Percentiles rank a stretch among this genome's conserved stretches.
Conservation (phyloP, 2,797 vertebrate genomes). For the Podarcis lilfordi region DNA sequence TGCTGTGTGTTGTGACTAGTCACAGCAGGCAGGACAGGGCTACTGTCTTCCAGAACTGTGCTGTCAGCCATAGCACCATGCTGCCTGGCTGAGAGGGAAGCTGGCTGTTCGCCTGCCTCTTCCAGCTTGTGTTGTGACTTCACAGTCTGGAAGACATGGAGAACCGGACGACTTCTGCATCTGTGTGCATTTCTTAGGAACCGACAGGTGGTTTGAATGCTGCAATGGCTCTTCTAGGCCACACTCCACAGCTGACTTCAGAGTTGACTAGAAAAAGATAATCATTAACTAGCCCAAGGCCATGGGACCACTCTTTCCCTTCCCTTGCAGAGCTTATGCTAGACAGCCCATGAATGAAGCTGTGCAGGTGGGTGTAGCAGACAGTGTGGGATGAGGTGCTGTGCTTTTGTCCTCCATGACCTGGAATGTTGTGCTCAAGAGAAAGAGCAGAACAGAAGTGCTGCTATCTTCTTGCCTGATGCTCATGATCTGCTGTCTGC, state of each 20-base stretch:
- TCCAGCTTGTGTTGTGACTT: background rate
- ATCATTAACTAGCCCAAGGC: background rate
- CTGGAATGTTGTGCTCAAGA: background rate
- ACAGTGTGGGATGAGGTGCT: too few relatives aligned
- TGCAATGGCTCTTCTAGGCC: background rate
- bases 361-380: too few relatives aligned
- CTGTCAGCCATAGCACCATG: background rate
- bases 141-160: background rate
- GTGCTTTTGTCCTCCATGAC: background rate
- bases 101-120: too few relatives aligned
- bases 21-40: background rate
- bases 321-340: background rate
- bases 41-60: background rate
- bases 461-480: background rate
- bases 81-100: background rate
- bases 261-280: background rate
- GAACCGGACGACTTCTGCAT: background rate
- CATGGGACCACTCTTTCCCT: background rate
- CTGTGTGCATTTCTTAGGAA: background rate
- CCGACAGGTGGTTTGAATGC: too few relatives aligned
- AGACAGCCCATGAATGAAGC: background rate
- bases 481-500: background rate
- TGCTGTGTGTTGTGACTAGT: background rate
- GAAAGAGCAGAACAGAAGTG: background rate
- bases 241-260: background rate